Conservation (phyloP, 2,888 invertebrate genomes). For the Epirrita christyi region DNA sequence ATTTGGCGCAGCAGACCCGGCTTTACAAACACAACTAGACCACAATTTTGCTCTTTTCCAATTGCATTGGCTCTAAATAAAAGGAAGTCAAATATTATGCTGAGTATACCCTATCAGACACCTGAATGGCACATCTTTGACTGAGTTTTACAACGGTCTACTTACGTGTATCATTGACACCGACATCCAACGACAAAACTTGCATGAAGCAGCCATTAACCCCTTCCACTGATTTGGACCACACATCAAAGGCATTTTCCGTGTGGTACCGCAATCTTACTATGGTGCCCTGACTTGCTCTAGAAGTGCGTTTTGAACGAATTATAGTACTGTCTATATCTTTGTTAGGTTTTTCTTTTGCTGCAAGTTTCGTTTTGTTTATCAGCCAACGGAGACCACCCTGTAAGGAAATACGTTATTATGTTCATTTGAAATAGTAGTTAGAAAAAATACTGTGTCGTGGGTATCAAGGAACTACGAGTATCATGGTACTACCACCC, state of each 20-base stretch:
- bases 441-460: no score
- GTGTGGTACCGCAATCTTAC: conserved; percentile 68
- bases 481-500: no score
- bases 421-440: no score
- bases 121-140: no score
- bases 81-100: no score
- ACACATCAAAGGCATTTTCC: conserved; percentile 68
- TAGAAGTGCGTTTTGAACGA: conserved; percentile 2
- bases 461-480: no score
- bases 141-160: conserved; percentile 10
- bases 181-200: conserved; percentile 64
- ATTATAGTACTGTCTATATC: background rate
- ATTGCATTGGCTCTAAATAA: no score
- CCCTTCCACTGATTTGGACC: conserved; percentile 64
- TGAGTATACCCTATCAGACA: background rate
- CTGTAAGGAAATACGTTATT: conserved; percentile 53
- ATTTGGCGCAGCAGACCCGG: no score
- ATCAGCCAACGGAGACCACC: conserved; percentile 70
- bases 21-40: no score
- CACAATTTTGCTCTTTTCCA: no score
- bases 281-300: conserved; percentile 46
- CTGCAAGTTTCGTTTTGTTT: conserved; percentile 53
- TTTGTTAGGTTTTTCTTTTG: conserved; percentile 35
- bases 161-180: conserved; percentile 65
- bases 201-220: conserved; percentile 70